These are phyloP conservation scores for Eptatretus atami DNA, from an alignment of 2,797 vertebrate genomes.

Conservation along the genomic window DNA sequence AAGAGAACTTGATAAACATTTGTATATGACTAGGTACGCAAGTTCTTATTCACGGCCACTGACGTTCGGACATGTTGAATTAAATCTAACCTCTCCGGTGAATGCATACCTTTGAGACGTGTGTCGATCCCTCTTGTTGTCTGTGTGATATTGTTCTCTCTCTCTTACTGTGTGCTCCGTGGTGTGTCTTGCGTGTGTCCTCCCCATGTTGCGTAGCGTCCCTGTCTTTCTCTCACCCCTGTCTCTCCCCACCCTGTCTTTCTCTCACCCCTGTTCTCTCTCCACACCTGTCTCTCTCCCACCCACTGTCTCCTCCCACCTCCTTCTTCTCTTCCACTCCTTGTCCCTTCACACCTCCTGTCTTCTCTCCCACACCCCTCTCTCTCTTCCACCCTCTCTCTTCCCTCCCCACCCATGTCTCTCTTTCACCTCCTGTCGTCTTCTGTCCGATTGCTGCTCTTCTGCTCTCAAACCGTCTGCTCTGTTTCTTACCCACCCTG, in stretches of 20 bases:
- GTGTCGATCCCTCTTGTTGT: no score
- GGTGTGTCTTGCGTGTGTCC: no score
- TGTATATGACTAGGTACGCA: no score
- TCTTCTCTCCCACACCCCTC: no score
- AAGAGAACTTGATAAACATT: no score
- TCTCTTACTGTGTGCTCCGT: no score
- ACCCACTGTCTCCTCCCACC: not conserved
- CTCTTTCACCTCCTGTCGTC: not conserved
- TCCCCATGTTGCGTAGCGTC: not conserved
- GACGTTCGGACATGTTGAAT: no score
- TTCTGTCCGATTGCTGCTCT: not conserved
- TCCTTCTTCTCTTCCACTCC: not conserved
- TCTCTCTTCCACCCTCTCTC: not conserved
- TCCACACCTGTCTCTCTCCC: not conserved
- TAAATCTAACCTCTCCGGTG: no score
- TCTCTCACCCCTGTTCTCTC: not conserved
- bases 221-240: not conserved
- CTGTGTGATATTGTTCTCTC: no score
- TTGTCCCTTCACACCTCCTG: not conserved
- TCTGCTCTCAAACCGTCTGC: not conserved
- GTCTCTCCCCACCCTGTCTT: not conserved
- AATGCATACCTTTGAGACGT: no score
- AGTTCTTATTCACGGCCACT: no score
- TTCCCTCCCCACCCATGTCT: not conserved
- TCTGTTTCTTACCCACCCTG: not conserved